Evolutionary conservation across 2,113 vertebrate species (phyloP), one percentile per base, ranked within the genome.

Genomic region (Upupa epops): DNA sequence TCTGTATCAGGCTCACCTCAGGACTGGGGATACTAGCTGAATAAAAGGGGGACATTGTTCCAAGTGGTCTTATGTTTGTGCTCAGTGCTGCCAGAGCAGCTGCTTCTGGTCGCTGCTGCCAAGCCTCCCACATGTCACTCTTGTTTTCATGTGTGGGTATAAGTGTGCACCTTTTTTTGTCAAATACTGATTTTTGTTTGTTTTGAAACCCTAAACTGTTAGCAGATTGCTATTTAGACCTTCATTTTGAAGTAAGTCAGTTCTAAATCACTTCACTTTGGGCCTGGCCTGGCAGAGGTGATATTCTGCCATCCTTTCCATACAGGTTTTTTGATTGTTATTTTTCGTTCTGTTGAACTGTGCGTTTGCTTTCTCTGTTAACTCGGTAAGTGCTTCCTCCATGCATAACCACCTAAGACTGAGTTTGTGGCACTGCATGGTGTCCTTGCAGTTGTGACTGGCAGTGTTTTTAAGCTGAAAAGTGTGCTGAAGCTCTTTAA

Each of bases 1-100:
- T 54, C 58, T 0, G 1, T 73, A 74, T 81, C 69, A 92, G 93
- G 88, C 73, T 70, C 31, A 65, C 45, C 46, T 77, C 36, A 11
- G 77, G 58, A 32, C 86, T 81, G 88, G 55, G 68, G 83, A 84
- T 92, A 86, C 6, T 24, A 86, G 31, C 70, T 49, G 66, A 65
- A 86, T 90, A 84, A 88, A 86, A 95, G 80, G 34, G 20, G 5
- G 42, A 59, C 25, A 34, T 94, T 95, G 70, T 95, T 94, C 83
- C 51, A 42, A 65, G 52, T n/a, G 8, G 64, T 88, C 52, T 37
- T 32, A n/a, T 2, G 52, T 54, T 76, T 19, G 69, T 83, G 74
- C 49, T 34, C 54, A 81, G 46, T 82, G 83, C 73, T 55, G 72
- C 1, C 2, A 31, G 66, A 92, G 86, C 76, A 95, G 92, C 92